Conservation (phyloP, 2,113 vertebrate genomes). For the Psophia crepitans region DNA sequence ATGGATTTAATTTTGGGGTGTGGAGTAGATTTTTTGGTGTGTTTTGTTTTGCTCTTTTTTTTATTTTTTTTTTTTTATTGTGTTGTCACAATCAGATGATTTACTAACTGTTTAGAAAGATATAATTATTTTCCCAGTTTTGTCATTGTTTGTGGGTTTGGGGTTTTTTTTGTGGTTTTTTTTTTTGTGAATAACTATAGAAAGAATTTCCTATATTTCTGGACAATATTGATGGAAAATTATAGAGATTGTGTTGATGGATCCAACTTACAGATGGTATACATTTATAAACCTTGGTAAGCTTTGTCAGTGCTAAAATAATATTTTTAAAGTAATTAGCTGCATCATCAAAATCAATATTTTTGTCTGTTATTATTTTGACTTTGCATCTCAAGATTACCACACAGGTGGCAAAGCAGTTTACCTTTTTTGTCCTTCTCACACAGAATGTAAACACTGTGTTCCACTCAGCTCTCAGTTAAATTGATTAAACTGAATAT, state of each 20-base stretch:
- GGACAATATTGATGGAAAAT: slow-evolving; percentile 22
- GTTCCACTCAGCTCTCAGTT: background rate
- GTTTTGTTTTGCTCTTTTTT: background rate
- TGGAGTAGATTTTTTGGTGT: background rate
- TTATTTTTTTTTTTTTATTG: background rate
- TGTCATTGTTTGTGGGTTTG: background rate
- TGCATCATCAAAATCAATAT: background rate
- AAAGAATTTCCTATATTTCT: background rate
- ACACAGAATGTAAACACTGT: background rate
- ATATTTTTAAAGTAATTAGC: background rate
- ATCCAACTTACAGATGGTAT: background rate
- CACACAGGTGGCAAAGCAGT: background rate
- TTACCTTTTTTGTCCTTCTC: background rate
- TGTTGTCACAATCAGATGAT: background rate
- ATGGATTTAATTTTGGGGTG: background rate
- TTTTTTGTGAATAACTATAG: background rate
- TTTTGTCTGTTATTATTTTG: background rate
- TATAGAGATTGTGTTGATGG: background rate
- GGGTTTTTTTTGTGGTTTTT: too few species aligned
- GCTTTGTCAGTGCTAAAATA: background rate
- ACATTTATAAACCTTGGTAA: background rate
- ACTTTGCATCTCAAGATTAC: background rate
- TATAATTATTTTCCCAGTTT: background rate
- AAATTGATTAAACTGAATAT: background rate
- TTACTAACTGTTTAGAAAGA: background rate